Evolutionary conservation across 2,888 invertebrate genomes (phyloP), one percentile per base, ranked within the genome.

Genomic region (Serrognathus titanus): DNA sequence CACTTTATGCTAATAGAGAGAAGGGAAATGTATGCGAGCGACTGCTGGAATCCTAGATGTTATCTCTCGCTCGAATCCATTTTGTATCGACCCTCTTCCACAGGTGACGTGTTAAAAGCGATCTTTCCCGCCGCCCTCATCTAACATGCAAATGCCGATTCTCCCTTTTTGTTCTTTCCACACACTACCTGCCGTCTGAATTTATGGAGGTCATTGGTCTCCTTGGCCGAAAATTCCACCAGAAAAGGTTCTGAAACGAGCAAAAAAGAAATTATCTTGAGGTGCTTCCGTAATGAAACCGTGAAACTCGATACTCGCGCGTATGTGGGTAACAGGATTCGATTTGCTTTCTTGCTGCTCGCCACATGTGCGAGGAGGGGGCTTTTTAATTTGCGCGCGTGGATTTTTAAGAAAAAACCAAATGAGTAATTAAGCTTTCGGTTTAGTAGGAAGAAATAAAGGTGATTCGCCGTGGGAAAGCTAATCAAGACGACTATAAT

Each of bases 91-190:
- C 59, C 59, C 59, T 57, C 53, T 53, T 57, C 59, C 48, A 57
- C 59, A 59, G 59, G 58, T 64, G 61, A 64, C 62, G 64, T 58
- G 64, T 61, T 63, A 61, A 64, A 64, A 64, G 62, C 59, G 57
- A 63, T 61, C 61, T 58, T 55, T 59, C 60, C 61, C 48, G 36
- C 36, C 55, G 51, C 59, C 53, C 62, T 64, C 64, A 63, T 64
- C 64, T 63, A 64, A 63, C 64, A 64, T 64, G 62, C 64, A 64
- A 64, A 64, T 64, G 64, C 61, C 62, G 62, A 61, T 61, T 63
- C 60, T 60, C 61, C 61, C 59, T 61, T 63, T 59, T 59, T 59
- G 55, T 59, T 53, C 55, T 53, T 55, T 58, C 64, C 54, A 59
- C 60, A 59, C 60, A 55, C 60, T 63, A 63, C 63, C 62, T 62